Evolutionary conservation across 1,140 invertebrate species (phyloP), one percentile per base, ranked within the genome.

Genomic region (Sycophila sp.): DNA sequence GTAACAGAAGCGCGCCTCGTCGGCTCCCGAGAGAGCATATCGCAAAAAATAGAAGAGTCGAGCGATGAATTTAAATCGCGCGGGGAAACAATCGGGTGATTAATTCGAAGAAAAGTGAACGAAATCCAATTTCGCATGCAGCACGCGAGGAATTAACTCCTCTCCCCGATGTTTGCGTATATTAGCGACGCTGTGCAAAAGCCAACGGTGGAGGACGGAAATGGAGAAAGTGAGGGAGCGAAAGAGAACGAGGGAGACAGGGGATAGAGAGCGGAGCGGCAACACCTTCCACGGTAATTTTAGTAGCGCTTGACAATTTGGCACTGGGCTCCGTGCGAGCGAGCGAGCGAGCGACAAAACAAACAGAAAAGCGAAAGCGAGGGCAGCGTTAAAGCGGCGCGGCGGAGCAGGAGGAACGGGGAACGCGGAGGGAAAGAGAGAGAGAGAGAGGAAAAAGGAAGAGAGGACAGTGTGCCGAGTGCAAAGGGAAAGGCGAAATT

Each of bases 231-330:
- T 34, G 26, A 62, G 58, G 30, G 45, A 58, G 34, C 30, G 28
- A 24, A 13, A 49, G 55, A 59, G 53, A 30, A 56, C 36, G 51
- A 60, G 32, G 26, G 51, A 45, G 40, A n/a, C n/a, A n/a, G 17
- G 45, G 32, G 69, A 64, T 55, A 36, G 45, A 38, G 60, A 28
- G 26, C 24, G 22, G 28, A 34, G 36, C 36, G 32, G 74, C 66
- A 74, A 76, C 77, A 81, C 75, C 80, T 81, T 81, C 75, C 72
- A 69, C 74, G 77, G 77, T 84, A 84, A 85, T 83, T 84, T 84
- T 83, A 85, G 83, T 83, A 76, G 34, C 69, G 70, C 71, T 75
- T 70, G 81, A 78, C 81, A 80, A 83, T 86, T 85, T 85, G 85
- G 85, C 83, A 83, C 76, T 77, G 85, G 45, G 26, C 42, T 80